phyloP scores from a whole-genome alignment of 1,140 invertebrate species.

The Drosophila mauritiana region DNA sequence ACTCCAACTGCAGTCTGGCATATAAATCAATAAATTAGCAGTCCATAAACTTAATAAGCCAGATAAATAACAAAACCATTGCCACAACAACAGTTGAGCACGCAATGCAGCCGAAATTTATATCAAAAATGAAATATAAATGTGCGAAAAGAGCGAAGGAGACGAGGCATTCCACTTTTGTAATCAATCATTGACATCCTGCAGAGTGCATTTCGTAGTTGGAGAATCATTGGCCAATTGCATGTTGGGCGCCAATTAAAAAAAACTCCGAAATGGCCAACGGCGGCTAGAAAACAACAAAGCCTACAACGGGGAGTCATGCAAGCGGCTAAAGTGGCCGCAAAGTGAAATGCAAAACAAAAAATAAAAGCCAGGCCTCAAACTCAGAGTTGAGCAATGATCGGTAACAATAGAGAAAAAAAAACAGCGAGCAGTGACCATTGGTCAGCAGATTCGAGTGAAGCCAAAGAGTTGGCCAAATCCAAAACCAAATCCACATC shows the following conservation, averaged over 20 bases:
- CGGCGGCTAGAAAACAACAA: constrained; percentile 16
- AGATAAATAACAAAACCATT: constrained; percentile 49
- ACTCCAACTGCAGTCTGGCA: constrained; percentile 17
- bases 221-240: constrained; percentile 58
- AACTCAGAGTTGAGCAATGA: constrained; percentile 59
- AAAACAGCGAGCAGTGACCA: constrained; percentile 29
- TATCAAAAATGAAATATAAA: constrained; percentile 4
- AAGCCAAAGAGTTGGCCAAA: constrained; percentile 42
- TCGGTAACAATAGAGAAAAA: constrained; percentile 12
- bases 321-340: constrained; percentile 50
- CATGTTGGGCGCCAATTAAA: constrained; percentile 69
- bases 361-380: constrained; percentile 43
- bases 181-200: constrained; percentile 62
- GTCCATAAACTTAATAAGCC: constrained; percentile 71
- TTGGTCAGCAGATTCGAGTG: constrained; percentile 63
- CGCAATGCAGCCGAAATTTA: constrained; percentile 22
- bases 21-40: constrained; percentile 72
- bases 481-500: constrained; percentile 27
- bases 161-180: constrained; percentile 37
- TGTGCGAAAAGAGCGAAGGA: constrained; percentile 3
- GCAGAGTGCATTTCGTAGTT: constrained; percentile 26
- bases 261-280: constrained; percentile 38
- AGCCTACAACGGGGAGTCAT: constrained; percentile 45
- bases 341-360: constrained; percentile 77
- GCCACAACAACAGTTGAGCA: constrained; percentile 10